Percentiles rank a stretch among this genome's conserved stretches.
Evolutionary conservation across 2,797 vertebrate species (phyloP).

Genomic region (Varecia variegata): DNA sequence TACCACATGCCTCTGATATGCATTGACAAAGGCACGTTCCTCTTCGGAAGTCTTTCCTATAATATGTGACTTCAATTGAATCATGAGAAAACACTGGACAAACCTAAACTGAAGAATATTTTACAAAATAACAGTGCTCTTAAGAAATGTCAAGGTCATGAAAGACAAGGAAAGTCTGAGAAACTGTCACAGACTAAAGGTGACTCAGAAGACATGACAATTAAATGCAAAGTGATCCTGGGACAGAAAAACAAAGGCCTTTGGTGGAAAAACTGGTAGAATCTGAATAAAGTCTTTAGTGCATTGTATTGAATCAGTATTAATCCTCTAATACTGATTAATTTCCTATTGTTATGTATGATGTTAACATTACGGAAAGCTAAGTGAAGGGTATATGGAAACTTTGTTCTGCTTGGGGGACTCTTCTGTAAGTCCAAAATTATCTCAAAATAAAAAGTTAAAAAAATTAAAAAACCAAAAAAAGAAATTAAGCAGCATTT

Average conservation of each 20-base stretch:
- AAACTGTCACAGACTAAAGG: neutral
- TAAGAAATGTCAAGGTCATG: neutral
- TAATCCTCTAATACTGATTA: neutral
- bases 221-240: neutral
- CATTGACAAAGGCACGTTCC: neutral
- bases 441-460: neutral
- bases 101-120: neutral
- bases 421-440: neutral
- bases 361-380: neutral
- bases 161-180: neutral
- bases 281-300: neutral
- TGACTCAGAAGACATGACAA: neutral
- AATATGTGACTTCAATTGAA: neutral
- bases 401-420: neutral
- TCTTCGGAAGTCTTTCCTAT: neutral
- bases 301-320: neutral
- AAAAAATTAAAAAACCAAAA: neutral
- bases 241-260: neutral
- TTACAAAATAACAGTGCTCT: neutral
- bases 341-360: neutral
- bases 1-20: neutral
- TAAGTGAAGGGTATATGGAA: neutral
- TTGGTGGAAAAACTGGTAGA: neutral
- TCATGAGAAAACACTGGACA: neutral
- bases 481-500: neutral